Conservation (phyloP, 1,140 invertebrate genomes). For the Orussus abietinus region DNA sequence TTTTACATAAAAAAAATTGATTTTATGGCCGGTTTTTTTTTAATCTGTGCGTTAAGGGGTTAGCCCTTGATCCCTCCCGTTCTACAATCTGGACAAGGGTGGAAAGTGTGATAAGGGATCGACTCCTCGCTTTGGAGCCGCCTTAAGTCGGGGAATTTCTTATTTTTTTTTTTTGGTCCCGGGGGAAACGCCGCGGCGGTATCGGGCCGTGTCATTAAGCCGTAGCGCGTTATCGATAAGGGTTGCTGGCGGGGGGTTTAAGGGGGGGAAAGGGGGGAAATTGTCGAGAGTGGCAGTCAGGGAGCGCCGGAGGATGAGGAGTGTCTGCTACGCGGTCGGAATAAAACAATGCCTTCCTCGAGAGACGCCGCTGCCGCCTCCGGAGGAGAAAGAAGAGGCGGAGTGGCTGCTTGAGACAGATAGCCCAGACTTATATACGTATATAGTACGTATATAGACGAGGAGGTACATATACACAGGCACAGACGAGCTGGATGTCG, state of each 20-base stretch:
- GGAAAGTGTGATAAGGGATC: too few relatives aligned
- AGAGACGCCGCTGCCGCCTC: constrained; percentile 37
- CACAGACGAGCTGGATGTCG: too few relatives aligned
- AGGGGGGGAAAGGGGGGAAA: constrained; percentile 8
- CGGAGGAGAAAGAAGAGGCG: constrained; percentile 43
- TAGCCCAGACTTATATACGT: constrained; percentile 32
- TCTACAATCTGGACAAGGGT: too few relatives aligned
- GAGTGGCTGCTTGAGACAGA: constrained; percentile 49
- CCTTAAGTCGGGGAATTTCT: background rate
- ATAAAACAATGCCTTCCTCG: constrained; percentile 49
- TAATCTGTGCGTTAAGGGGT: too few relatives aligned
- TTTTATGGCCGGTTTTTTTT: too few relatives aligned
- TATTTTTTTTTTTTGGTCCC: constrained; percentile 8
- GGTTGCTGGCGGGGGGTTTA: constrained; percentile 13
- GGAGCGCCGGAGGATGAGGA: constrained; percentile 39
- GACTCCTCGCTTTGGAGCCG: too few relatives aligned
- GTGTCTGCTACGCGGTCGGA: constrained; percentile 49
- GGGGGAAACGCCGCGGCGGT: constrained; percentile 18
- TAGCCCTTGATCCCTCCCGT: too few relatives aligned
- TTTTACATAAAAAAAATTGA: too few relatives aligned
- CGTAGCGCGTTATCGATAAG: constrained; percentile 30
- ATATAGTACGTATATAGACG: too few relatives aligned
- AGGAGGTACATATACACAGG: too few relatives aligned
- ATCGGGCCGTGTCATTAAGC: constrained; percentile 37
- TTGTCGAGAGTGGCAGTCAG: constrained; percentile 19